Evolutionary conservation across 2,113 vertebrate genomes (phyloP).

Genomic region (Cariama cristata): DNA sequence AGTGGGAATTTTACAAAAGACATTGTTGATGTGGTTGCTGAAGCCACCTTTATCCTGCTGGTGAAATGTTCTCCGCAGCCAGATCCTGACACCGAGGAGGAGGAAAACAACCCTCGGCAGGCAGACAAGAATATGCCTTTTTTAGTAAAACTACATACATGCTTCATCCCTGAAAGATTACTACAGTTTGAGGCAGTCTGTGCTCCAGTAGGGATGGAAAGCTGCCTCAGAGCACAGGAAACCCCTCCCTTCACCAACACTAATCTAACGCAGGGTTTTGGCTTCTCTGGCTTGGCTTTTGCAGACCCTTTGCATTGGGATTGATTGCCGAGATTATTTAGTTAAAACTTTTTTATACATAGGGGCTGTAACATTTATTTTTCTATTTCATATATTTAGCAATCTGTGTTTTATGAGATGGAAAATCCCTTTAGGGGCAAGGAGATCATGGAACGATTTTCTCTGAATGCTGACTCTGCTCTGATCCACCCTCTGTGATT

Average conservation of each 20-base stretch:
- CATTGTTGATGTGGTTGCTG: not conserved
- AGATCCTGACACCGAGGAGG: not conserved
- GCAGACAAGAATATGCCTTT: not conserved
- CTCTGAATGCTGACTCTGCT: not conserved
- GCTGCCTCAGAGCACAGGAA: conserved; percentile 42
- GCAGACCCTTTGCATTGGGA: not conserved
- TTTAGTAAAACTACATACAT: not conserved
- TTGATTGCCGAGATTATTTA: not conserved
- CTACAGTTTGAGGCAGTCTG: conserved; percentile 5
- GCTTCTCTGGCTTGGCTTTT: not conserved
- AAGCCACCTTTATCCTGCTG: not conserved
- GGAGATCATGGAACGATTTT: not conserved
- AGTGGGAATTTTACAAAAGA: conserved; percentile 5
- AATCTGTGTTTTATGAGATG: not conserved
- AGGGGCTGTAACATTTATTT: not conserved
- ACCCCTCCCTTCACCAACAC: conserved; percentile 28
- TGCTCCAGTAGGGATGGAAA: conserved; percentile 10
- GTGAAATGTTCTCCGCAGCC: not conserved
- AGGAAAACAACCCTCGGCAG: not conserved
- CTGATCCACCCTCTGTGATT: not conserved
- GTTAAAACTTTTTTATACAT: not conserved
- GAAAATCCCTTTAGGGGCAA: conserved; percentile 4
- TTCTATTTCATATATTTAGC: not conserved
- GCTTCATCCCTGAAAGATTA: not conserved
- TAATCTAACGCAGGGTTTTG: not conserved